Conservation (phyloP, 2,797 vertebrate species). For the Rhinichthys osculus region DNA sequence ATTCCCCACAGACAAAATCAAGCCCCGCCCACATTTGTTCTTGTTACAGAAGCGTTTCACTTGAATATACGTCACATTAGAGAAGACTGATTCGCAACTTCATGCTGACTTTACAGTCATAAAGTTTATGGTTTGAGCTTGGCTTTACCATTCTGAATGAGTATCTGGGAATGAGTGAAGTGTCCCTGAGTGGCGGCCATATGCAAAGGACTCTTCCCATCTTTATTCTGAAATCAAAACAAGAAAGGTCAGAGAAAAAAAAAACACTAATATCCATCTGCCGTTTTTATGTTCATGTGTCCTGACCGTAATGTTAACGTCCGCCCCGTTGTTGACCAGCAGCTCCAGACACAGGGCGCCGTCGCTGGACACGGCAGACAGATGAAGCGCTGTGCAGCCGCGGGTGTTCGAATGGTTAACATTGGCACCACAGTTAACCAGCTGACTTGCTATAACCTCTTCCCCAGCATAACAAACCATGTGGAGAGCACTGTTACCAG, state of each 20-base stretch:
- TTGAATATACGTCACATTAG: not conserved
- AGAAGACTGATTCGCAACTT: not conserved
- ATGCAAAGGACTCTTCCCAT: conserved; percentile 97
- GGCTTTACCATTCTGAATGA: conserved; percentile 92
- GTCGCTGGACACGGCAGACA: conserved; percentile 95
- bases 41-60: not conserved
- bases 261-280: not conserved
- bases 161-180: conserved; percentile 96
- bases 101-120: not conserved
- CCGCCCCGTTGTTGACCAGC: conserved; percentile 94
- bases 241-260: conserved; percentile 21
- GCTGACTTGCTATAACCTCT: conserved; percentile 92
- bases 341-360: conserved; percentile 96
- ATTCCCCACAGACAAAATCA: not conserved
- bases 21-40: not conserved
- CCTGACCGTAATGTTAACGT: conserved; percentile 88
- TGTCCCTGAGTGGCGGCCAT: conserved; percentile 97
- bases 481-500: conserved; percentile 95
- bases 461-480: conserved; percentile 96
- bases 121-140: not conserved
- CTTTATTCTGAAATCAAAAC: conserved; percentile 84
- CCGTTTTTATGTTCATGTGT: not conserved
- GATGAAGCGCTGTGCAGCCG: conserved; percentile 94
- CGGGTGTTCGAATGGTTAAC: conserved; percentile 95
- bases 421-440: conserved; percentile 94